Percentiles rank a stretch among this genome's conserved stretches.
These are phyloP conservation scores for Tenebrosternarchus preto DNA, from an alignment of 2,113 vertebrate species.

Conservation along the genomic window DNA sequence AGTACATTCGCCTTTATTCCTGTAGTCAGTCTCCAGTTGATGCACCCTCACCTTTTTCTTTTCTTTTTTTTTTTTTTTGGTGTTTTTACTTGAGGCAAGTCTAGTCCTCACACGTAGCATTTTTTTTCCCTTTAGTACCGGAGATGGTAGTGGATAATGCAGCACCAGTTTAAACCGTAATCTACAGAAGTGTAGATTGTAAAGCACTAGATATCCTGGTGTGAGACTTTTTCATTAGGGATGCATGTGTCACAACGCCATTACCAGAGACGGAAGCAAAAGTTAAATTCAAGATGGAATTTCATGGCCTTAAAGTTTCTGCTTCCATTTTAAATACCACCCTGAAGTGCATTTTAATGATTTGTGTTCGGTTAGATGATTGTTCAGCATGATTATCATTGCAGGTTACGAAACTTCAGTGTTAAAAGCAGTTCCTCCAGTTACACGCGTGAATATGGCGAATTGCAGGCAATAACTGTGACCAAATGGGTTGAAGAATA, in stretches of 20 bases:
- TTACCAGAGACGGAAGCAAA: slow-evolving; percentile 19
- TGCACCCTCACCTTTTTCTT: slow-evolving; percentile 3
- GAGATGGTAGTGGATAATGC: slow-evolving; percentile 28
- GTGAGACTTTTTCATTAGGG: slow-evolving; percentile 7
- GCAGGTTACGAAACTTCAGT: slow-evolving; percentile 56
- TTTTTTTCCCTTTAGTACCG: slow-evolving; percentile 22
- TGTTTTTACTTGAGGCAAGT: slow-evolving; percentile 23
- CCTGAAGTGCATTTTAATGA: slow-evolving; percentile 57
- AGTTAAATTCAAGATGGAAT: slow-evolving; percentile 26
- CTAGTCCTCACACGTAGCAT: slow-evolving; percentile 40
- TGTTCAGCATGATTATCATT: slow-evolving; percentile 36
- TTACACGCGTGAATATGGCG: slow-evolving; percentile 51
- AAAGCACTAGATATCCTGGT: slow-evolving; percentile 43
- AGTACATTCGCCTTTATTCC: slow-evolving; percentile 52
- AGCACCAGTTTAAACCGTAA: slow-evolving; percentile 7
- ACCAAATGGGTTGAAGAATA: slow-evolving; percentile 72
- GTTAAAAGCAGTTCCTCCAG: slow-evolving; percentile 54
- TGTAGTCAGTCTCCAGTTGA: slow-evolving; percentile 62
- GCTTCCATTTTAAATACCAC: slow-evolving; percentile 35
- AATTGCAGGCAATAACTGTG: slow-evolving; percentile 72
- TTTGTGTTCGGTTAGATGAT: slow-evolving; percentile 47
- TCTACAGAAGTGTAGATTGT: slow-evolving; percentile 37
- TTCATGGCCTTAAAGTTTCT: slow-evolving; percentile 49
- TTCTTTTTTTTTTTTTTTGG: not conserved
- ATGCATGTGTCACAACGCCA: slow-evolving; percentile 15